Percentiles rank a stretch among this genome's conserved stretches.
These are phyloP conservation scores for Pseudomyrmex cubaensis DNA, from an alignment of 1,140 invertebrate species.

Conservation along the genomic window DNA sequence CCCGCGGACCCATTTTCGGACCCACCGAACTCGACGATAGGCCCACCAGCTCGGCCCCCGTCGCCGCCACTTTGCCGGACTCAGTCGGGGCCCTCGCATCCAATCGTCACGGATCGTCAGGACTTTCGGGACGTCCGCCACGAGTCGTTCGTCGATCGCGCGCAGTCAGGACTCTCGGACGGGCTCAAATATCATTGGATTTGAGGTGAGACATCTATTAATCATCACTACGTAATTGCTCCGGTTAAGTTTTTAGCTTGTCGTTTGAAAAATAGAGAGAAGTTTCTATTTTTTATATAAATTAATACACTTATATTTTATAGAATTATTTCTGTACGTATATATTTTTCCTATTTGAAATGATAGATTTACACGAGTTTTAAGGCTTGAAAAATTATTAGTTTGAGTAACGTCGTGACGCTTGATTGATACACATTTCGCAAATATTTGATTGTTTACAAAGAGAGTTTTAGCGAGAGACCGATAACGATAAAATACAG, in stretches of 20 bases:
- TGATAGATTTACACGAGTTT: too few species aligned
- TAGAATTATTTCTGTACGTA: background rate
- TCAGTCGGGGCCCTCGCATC: conserved; percentile 11
- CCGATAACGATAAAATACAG: conserved; percentile 30
- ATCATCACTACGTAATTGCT: background rate
- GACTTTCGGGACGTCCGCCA: conserved; percentile 28
- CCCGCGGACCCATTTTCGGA: conserved; percentile 58
- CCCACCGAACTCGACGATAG: conserved; percentile 37
- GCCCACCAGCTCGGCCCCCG: conserved; percentile 6
- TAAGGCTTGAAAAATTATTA: conserved; percentile 14
- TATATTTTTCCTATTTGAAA: background rate
- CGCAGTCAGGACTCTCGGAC: conserved; percentile 45
- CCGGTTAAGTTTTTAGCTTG: background rate
- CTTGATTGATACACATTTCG: background rate
- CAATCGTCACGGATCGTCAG: conserved; percentile 31
- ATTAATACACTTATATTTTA: background rate
- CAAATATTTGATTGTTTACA: conserved; percentile 8
- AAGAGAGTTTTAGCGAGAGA: background rate
- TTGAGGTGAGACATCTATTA: conserved; percentile 63
- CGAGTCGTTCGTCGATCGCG: conserved; percentile 38
- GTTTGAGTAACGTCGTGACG: background rate
- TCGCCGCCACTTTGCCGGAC: conserved; percentile 7
- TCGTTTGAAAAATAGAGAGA: background rate
- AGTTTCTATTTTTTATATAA: too few species aligned
- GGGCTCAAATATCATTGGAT: conserved; percentile 50